These are phyloP conservation scores for Drosophila santomea DNA, from an alignment of 1,140 invertebrate species.

Conservation along the genomic window DNA sequence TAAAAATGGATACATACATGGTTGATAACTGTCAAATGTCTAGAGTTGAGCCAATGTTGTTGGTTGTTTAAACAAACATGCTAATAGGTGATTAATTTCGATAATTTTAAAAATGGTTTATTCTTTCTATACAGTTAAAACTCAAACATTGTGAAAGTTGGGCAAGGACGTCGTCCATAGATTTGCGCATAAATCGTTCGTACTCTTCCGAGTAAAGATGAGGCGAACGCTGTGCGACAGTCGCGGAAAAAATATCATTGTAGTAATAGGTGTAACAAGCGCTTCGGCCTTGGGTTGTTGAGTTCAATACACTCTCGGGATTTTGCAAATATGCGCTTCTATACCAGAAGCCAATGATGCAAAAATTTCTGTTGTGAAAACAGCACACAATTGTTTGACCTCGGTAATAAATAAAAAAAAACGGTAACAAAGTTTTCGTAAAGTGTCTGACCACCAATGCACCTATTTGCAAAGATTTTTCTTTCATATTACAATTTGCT, in stretches of 20 bases:
- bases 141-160: constrained; percentile 4
- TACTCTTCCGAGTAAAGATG: constrained; percentile 70
- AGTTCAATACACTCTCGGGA: constrained; percentile 85
- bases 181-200: constrained; percentile 74
- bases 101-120: too few relatives aligned
- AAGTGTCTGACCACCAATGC: too few relatives aligned
- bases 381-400: constrained; percentile 67
- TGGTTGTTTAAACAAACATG: constrained; percentile 1
- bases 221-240: constrained; percentile 43
- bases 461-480: too few relatives aligned
- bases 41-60: constrained; percentile 38
- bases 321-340: constrained; percentile 86
- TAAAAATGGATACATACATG: constrained; percentile 15
- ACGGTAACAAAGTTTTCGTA: too few relatives aligned
- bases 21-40: constrained; percentile 36
- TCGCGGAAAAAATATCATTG: constrained; percentile 84
- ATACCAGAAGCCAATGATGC: constrained; percentile 87
- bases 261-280: constrained; percentile 68
- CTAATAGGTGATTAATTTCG: not conserved
- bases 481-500: too few relatives aligned
- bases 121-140: not conserved
- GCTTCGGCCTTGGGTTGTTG: constrained; percentile 70
- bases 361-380: constrained; percentile 87
- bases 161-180: constrained; percentile 78
- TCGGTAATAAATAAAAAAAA: too few relatives aligned